Evolutionary conservation across 1,140 invertebrate genomes (phyloP).

Genomic region (Drosophila lacteicornis): DNA sequence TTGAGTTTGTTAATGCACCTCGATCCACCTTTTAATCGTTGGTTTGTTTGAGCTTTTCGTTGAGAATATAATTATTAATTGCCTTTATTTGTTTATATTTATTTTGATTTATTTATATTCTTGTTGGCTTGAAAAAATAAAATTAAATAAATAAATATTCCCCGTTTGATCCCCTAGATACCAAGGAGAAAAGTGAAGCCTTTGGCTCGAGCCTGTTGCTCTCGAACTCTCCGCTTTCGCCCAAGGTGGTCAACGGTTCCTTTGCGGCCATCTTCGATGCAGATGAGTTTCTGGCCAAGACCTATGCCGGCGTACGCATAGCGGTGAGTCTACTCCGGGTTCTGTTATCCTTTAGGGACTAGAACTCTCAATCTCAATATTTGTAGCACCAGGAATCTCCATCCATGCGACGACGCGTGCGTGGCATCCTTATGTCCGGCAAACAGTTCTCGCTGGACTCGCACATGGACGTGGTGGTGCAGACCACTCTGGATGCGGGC

Average conservation of each 20-base stretch:
- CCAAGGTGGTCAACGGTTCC: conserved; percentile 98
- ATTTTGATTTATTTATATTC: background rate
- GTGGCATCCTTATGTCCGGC: conserved; percentile 94
- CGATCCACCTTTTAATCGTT: conserved; percentile 47
- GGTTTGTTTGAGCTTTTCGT: conserved; percentile 1
- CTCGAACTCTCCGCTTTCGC: conserved; percentile 97
- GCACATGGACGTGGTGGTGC: conserved; percentile 90
- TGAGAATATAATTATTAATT: conserved; percentile 5
- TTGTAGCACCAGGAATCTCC: conserved; percentile 82
- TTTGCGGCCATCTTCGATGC: conserved; percentile 98
- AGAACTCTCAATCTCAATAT: background rate
- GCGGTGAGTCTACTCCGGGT: conserved; percentile 51
- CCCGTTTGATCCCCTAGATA: conserved; percentile 86
- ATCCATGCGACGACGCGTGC: conserved; percentile 92
- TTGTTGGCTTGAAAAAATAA: background rate
- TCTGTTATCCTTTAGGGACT: too few species aligned
- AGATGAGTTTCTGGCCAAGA: conserved; percentile 92
- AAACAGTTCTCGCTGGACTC: conserved; percentile 96
- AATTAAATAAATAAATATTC: background rate
- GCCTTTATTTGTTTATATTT: background rate
- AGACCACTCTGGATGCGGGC: conserved; percentile 61
- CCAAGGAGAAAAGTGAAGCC: conserved; percentile 91
- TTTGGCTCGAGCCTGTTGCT: conserved; percentile 97
- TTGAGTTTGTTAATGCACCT: conserved; percentile 47
- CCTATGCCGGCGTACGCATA: conserved; percentile 90